Percentiles rank a stretch among this genome's conserved stretches.
Conservation (phyloP, 2,797 vertebrate species). For the Syngnathus rostellatus region DNA sequence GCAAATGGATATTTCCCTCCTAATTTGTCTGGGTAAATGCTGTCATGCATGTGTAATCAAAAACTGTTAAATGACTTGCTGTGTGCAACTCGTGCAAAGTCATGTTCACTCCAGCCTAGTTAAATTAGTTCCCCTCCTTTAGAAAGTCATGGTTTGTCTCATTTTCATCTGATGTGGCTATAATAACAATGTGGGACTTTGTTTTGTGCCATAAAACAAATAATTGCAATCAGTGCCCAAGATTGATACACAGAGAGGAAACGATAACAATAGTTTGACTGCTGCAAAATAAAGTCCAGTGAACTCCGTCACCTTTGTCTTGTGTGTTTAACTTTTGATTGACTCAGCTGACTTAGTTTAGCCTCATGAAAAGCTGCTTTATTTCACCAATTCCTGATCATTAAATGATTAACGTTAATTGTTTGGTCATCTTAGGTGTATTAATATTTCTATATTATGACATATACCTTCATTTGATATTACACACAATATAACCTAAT, state of each 20-base stretch:
- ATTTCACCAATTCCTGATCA: not conserved
- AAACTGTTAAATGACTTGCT: conserved; percentile 6
- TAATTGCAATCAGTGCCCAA: conserved; percentile 1
- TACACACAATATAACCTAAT: no score
- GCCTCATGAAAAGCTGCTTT: not conserved
- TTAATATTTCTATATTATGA: no score
- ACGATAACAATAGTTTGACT: not conserved
- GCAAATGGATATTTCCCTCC: not conserved
- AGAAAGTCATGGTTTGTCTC: not conserved
- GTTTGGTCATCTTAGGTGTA: not conserved
- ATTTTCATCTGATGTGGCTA: not conserved
- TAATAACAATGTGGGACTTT: not conserved
- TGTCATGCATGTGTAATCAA: conserved; percentile 13
- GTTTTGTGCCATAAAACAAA: not conserved
- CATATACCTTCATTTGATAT: no score
- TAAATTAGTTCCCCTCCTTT: not conserved
- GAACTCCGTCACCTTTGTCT: no score
- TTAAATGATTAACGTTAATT: not conserved
- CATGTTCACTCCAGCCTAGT: not conserved
- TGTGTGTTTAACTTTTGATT: conserved; percentile 8
- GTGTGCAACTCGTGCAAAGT: not conserved
- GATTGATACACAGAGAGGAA: not conserved
- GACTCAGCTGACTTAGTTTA: not conserved
- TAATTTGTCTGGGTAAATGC: not conserved
- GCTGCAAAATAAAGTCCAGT: conserved; percentile 17